Evolutionary conservation across 2,888 invertebrate species (phyloP), one percentile per base, ranked within the genome.

Genomic region (Hypomecis punctinalis): DNA sequence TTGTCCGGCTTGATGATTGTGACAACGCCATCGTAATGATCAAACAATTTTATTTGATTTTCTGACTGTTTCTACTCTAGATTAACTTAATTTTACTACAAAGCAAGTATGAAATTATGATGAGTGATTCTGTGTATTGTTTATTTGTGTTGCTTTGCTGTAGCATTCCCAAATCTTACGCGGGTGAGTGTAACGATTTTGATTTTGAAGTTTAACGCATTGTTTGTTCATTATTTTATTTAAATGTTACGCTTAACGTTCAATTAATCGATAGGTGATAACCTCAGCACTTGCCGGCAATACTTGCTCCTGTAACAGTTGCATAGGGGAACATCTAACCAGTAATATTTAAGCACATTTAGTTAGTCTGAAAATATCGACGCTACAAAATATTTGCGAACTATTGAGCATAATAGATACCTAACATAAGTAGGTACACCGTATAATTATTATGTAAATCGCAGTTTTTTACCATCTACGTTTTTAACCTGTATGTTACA

Each of bases 1-100:
- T 91, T 90, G 91, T 87, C 90, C 88, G 84, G 84, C 83, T 82
- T 80, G 73, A 74, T 80, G 77, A 76, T 68, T 76, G 65, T 85
- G 83, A 81, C 89, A 89, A 90, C 89, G 89, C 82, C 79, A 82
- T 64, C 77, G 85, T 91, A 91, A 91, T 90, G 92, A 92, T 92
- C 84, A 90, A 92, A 91, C 91, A 88, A 79, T 82, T 84, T 82
- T 80, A 76, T 79, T 77, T 77, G 69, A 78, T 81, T 83, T 85
- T 82, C 68, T 86, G 81, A 87, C 79, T 85, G 81, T 73, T 78
- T 76, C 57, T 66, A 66, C 73, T n/a, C 68, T 67, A 72, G 73
- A 63, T 63, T 59, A 63, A 61, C 69, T 70, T 61, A 58, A 59
- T 72, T 73, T 73, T 58, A 43, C 10, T 11, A 51, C 51, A 59